Percentiles rank a stretch among this genome's conserved stretches.
Conservation (phyloP, 2,797 vertebrate species). For the Helostoma temminkii region DNA sequence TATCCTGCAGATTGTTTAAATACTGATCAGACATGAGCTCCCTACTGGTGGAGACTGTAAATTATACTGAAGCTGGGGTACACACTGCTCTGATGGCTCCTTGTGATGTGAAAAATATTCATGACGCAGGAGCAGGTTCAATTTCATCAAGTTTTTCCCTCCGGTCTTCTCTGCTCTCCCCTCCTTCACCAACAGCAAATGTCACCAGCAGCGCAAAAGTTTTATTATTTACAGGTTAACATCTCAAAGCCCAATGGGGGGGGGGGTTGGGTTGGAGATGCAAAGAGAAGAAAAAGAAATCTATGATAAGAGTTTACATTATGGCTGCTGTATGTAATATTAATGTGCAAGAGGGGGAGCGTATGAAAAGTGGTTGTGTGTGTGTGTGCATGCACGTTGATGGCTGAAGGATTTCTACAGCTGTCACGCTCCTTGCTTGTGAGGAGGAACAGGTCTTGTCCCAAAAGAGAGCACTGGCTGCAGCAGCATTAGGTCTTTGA, state of each 20-base stretch:
- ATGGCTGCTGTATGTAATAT: constrained; percentile 83
- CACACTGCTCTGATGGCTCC: constrained; percentile 62
- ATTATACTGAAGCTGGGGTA: constrained; percentile 32
- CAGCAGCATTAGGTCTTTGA: constrained; percentile 61
- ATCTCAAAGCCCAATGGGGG: constrained; percentile 63
- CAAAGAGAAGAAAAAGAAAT: constrained; percentile 60
- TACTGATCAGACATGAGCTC: constrained; percentile 44
- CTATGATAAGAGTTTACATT: constrained; percentile 77
- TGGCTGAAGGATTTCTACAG: constrained; percentile 76
- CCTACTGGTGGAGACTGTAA: constrained; percentile 41
- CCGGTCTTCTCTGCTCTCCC: constrained; percentile 41
- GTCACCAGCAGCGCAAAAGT: constrained; percentile 72
- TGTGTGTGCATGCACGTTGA: constrained; percentile 43
- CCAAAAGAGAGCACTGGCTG: constrained; percentile 61
- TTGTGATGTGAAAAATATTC: constrained; percentile 73
- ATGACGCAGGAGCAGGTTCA: constrained; percentile 68
- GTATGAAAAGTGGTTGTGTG: constrained; percentile 50
- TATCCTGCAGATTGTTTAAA: constrained; percentile 50
- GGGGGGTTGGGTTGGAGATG: constrained; percentile 11
- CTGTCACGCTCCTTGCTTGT: constrained; percentile 75
- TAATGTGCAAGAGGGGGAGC: constrained; percentile 70
- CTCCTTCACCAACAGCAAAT: constrained; percentile 63
- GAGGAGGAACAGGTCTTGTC: constrained; percentile 68
- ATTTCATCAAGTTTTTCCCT: constrained; percentile 73
- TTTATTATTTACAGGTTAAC: constrained; percentile 83